Evolutionary conservation across 2,888 invertebrate genomes (phyloP), one percentile per base, ranked within the genome.

Genomic region (Eristalinus aeneus): DNA sequence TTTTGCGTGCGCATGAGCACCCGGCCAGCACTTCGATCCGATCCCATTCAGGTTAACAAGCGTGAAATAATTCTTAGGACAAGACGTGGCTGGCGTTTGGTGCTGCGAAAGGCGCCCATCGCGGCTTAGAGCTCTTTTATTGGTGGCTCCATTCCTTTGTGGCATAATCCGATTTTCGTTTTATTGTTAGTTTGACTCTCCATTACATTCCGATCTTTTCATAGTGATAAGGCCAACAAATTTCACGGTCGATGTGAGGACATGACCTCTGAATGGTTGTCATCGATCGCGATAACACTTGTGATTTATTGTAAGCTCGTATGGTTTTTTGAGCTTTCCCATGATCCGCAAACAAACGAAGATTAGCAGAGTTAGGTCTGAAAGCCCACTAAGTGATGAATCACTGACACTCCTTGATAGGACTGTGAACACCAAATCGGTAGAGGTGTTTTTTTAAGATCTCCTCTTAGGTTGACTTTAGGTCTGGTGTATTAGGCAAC

Each of bases 41-140:
- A 77, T 82, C 74, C 71, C 71, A 82, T 78, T 54, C 71, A 54
- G 78, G 82, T 74, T 74, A 86, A 86, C 77, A 78, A 86, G 86
- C 82, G 86, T 86, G 82, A 86, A 86, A 86, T 82, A 56, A 65
- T 61, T 63, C 74, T 86, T 82, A 71, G 74, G 77, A 86, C 60
- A 71, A 73, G 77, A 86, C 60, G 76, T 77, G 69, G 53, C 56
- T 78, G 71, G 71, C 86, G 69, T 82, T 74, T 74, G 82, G 86
- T 86, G 86, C 82, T 86, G 77, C 77, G 82, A 69, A 80, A 82
- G 78, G 71, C 82, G 77, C 34, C 46, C 46, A 16, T 46, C 46
- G 46, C 23, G 10, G 61, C 20, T 53, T 69, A 27, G 46, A 72
- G 61, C 34, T 65, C 63, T 63, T 39, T 23, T 32, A 16, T 56